Evolutionary conservation across 2,113 vertebrate species (phyloP).

Genomic region (Burhinus bistriatus): DNA sequence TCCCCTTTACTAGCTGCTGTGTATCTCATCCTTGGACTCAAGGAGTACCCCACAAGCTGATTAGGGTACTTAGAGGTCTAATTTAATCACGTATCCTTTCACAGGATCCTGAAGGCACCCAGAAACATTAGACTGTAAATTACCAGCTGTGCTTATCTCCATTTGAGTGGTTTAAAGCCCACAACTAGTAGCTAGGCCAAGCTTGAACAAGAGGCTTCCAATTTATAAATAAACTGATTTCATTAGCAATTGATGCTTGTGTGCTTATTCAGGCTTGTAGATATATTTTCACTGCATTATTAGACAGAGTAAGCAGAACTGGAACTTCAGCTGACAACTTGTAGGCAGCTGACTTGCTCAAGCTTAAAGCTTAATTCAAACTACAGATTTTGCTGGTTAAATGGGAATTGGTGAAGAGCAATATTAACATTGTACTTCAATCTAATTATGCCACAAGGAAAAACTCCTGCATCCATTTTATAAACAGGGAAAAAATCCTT

Average conservation of each 20-base stretch:
- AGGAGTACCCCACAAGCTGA: neutral
- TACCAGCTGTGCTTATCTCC: neutral
- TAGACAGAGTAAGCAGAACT: neutral
- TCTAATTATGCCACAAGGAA: neutral
- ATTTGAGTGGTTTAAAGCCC: neutral
- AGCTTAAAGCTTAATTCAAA: neutral
- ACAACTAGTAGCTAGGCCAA: neutral
- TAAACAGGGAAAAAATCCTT: neutral
- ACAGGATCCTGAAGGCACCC: neutral
- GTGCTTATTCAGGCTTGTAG: neutral
- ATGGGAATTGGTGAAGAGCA: neutral
- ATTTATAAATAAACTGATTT: neutral
- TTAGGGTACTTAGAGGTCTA: neutral
- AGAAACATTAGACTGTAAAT: neutral
- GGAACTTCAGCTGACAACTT: neutral
- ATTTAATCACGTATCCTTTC: neutral
- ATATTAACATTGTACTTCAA: neutral
- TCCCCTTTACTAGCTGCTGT: neutral
- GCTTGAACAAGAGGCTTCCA: neutral
- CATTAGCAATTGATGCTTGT: neutral
- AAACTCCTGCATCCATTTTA: neutral
- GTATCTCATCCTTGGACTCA: neutral
- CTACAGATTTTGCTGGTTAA: neutral
- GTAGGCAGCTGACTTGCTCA: neutral
- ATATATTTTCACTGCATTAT: neutral